Percentiles rank a stretch among this genome's conserved stretches.
Evolutionary conservation across 2,888 invertebrate genomes (phyloP).

Genomic region (Andrena hattorfiana): DNA sequence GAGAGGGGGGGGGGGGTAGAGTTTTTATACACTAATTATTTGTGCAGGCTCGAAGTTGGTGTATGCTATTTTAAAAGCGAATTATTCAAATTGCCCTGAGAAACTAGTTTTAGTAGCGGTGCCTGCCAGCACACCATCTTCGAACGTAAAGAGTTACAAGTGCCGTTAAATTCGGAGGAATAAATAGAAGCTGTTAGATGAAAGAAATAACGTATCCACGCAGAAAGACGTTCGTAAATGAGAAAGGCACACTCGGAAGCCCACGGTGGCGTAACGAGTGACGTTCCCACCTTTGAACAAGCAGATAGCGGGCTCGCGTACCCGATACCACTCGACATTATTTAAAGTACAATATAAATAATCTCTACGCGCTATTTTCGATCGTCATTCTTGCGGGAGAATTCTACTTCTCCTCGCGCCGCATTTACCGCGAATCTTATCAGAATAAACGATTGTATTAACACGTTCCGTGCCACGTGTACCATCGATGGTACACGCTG

Average conservation of each 20-base stretch:
- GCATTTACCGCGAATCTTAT: background rate
- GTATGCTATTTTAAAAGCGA: constrained; percentile 3
- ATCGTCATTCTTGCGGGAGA: too few species aligned
- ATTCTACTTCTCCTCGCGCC: too few species aligned
- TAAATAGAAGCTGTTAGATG: background rate
- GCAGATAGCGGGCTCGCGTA: background rate
- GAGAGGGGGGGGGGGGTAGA: background rate
- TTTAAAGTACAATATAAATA: too few species aligned
- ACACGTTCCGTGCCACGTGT: too few species aligned
- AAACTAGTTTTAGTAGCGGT: constrained; percentile 8
- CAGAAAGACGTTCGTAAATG: background rate
- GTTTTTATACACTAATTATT: background rate
- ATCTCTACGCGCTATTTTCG: background rate
- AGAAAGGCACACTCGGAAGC: background rate
- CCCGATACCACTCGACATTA: too few species aligned
- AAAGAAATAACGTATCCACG: background rate
- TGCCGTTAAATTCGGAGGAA: background rate
- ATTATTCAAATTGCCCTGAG: constrained; percentile 6
- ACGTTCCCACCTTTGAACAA: background rate
- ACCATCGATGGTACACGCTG: too few species aligned
- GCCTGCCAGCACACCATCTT: background rate
- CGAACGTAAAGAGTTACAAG: background rate
- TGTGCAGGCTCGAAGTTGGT: background rate
- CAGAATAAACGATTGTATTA: constrained; percentile 11
- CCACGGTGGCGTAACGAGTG: background rate